Evolutionary conservation across 2,797 vertebrate species (phyloP).

Genomic region (Bufotes viridis): DNA sequence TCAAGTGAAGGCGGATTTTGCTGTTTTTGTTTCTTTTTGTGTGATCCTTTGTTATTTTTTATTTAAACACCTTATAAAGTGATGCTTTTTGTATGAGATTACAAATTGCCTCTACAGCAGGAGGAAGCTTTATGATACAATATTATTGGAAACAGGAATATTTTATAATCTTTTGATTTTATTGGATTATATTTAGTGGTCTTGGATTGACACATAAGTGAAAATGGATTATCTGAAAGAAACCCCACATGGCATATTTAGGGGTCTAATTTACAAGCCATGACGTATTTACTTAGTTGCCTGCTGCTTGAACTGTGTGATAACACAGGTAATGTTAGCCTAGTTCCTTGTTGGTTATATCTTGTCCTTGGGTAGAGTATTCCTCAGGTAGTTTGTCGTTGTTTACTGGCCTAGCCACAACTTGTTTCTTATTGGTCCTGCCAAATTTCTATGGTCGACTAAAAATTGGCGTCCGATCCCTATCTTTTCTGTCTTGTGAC

Average conservation of each 20-base stretch:
- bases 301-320: neutral
- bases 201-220: neutral
- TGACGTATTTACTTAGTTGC: neutral
- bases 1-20: neutral
- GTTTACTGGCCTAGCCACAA: constrained; percentile 16
- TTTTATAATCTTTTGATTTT: neutral
- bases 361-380: neutral
- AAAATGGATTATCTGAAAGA: neutral
- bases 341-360: neutral
- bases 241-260: neutral
- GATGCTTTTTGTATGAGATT: neutral
- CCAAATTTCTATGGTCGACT: neutral
- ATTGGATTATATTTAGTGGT: neutral
- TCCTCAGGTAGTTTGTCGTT: neutral
- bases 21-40: neutral
- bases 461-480: neutral
- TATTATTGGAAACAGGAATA: neutral
- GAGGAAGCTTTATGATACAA: neutral
- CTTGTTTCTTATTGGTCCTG: neutral
- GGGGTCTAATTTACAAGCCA: neutral
- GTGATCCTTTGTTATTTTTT: too few species aligned
- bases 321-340: neutral
- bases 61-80: too few species aligned
- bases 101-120: neutral
- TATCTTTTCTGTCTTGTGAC: neutral